A percentile compares a stretch with the other conserved stretches of the same genome.
Conservation (phyloP, 2,797 vertebrate genomes). For the Cichlasoma orientale region DNA sequence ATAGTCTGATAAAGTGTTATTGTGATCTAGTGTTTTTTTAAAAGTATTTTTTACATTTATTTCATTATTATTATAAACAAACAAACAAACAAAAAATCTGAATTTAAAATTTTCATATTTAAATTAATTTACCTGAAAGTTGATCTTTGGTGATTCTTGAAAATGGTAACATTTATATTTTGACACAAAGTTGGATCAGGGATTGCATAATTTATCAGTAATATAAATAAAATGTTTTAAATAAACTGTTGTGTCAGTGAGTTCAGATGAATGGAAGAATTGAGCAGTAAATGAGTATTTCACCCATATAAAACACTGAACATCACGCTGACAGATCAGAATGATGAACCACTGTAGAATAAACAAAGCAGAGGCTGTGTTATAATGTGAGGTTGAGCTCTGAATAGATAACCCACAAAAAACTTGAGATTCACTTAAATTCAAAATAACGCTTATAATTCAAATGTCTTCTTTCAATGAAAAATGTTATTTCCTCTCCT, state of each 20-base stretch:
- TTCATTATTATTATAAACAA: neutral
- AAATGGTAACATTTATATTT: neutral
- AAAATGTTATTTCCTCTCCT: neutral
- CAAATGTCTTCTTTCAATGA: neutral
- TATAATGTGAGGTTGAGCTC: neutral
- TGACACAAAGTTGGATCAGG: neutral
- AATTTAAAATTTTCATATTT: neutral
- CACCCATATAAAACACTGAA: slow-evolving; percentile 24
- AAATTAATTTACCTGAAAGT: neutral
- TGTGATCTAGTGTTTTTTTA: neutral
- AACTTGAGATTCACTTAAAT: neutral
- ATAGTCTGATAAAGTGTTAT: neutral
- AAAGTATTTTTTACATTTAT: neutral
- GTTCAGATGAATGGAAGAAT: slow-evolving; percentile 33
- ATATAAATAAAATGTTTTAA: neutral
- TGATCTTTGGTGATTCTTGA: neutral
- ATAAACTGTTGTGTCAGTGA: slow-evolving; percentile 5
- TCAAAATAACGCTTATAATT: neutral
- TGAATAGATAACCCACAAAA: neutral
- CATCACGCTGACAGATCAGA: neutral
- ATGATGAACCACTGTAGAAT: neutral
- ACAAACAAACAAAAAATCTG: neutral
- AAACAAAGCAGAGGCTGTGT: neutral
- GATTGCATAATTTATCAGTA: neutral
- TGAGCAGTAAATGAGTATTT: slow-evolving; percentile 49